A percentile compares a stretch with the other conserved stretches of the same genome.
Evolutionary conservation across 2,797 vertebrate genomes (phyloP).

Genomic region (Poeciliopsis gracilis): DNA sequence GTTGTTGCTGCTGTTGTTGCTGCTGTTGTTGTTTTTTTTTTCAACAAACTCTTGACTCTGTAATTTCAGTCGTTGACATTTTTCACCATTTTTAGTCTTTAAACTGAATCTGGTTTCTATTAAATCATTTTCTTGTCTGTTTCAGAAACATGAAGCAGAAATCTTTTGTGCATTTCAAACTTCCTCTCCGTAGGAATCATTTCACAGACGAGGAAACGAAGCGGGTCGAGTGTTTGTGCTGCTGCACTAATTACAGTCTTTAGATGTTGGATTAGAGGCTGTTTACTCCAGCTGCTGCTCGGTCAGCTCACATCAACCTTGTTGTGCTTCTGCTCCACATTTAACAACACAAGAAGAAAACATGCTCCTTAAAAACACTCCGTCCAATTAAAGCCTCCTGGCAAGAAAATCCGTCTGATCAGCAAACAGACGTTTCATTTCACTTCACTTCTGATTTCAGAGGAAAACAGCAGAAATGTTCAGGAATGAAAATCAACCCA

Average conservation of each 20-base stretch:
- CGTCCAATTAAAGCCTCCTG: constrained; percentile 31
- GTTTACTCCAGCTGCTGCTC: constrained; percentile 56
- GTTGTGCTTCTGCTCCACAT: constrained; percentile 24
- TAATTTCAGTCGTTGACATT: constrained; percentile 27
- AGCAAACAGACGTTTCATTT: too few relatives aligned
- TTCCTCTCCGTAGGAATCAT: constrained; percentile 56
- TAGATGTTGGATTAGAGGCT: constrained; percentile 48
- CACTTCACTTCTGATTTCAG: too few relatives aligned
- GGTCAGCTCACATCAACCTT: constrained; percentile 31
- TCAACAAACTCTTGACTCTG: constrained; percentile 10
- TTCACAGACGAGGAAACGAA: constrained; percentile 51
- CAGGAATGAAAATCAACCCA: too few relatives aligned
- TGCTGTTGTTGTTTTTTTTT: not conserved
- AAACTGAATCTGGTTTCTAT: constrained; percentile 2
- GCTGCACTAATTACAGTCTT: constrained; percentile 61
- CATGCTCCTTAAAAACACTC: constrained; percentile 10
- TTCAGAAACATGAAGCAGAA: constrained; percentile 34
- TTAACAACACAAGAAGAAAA: constrained; percentile 47
- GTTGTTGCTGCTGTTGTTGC: too few relatives aligned
- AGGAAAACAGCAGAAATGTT: too few relatives aligned
- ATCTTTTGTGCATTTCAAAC: constrained; percentile 37
- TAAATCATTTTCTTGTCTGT: constrained; percentile 36
- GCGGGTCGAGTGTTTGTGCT: constrained; percentile 57
- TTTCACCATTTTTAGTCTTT: constrained; percentile 26
- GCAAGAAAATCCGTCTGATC: too few relatives aligned